phyloP scores from a whole-genome alignment of 2,797 vertebrate species.

The Schizothorax lantsangensis region DNA sequence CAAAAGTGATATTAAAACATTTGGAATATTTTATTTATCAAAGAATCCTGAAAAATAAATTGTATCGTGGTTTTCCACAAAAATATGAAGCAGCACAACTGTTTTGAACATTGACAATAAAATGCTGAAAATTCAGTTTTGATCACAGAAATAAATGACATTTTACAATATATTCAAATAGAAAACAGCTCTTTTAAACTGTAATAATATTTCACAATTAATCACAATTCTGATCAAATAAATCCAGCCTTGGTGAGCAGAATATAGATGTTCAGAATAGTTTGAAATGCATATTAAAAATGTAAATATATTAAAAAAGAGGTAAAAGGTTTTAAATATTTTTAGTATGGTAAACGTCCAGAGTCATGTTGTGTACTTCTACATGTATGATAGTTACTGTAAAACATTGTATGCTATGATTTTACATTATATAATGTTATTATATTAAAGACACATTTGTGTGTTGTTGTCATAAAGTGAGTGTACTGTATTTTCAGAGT shows the following conservation, averaged over 20 bases:
- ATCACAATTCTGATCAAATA: not conserved
- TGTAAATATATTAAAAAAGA: not conserved
- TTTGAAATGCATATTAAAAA: not conserved
- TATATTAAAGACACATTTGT: not conserved
- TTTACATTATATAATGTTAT: not conserved
- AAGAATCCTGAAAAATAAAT: not conserved
- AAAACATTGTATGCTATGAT: not conserved
- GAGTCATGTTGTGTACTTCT: no score
- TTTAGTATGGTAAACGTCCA: no score
- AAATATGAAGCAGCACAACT: not conserved
- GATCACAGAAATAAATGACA: not conserved
- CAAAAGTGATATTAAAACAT: not conserved
- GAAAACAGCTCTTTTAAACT: not conserved
- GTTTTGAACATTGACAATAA: not conserved
- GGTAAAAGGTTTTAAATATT: no score
- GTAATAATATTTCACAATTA: not conserved
- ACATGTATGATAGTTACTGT: no score
- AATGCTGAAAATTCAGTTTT: not conserved
- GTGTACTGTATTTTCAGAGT: conserved; percentile 60
- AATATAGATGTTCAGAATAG: not conserved
- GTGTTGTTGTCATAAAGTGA: not conserved
- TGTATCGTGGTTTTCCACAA: not conserved
- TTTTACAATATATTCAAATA: not conserved
- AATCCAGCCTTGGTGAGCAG: not conserved
- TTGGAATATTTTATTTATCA: not conserved